phyloP scores from a whole-genome alignment of 2,888 invertebrate species.

The Athalia rosae region DNA sequence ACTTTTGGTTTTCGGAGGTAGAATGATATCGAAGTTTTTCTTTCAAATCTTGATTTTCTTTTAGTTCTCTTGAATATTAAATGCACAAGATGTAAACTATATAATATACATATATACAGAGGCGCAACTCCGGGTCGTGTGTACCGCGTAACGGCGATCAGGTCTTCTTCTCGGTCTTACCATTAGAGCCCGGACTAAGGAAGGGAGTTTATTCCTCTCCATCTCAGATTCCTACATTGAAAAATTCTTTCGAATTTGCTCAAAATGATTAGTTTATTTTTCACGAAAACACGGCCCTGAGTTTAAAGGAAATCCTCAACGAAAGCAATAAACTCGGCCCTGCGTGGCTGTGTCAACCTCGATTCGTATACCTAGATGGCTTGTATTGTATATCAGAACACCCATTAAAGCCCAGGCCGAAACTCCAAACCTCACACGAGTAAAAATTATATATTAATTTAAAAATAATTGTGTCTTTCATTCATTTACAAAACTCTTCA shows the following conservation, averaged over 20 bases:
- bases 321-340: slow-evolving; percentile 59
- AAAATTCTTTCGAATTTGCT: slow-evolving; percentile 56
- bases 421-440: slow-evolving; percentile 66
- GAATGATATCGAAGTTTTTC: too few relatives aligned
- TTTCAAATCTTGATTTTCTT: too few relatives aligned
- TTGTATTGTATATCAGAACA: slow-evolving; percentile 70
- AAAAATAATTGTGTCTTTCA: slow-evolving; percentile 63
- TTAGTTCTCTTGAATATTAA: too few relatives aligned
- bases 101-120: too few relatives aligned
- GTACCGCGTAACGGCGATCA: too few relatives aligned
- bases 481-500: slow-evolving; percentile 6
- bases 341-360: slow-evolving; percentile 62
- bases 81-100: too few relatives aligned
- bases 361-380: slow-evolving; percentile 70
- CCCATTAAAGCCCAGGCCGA: slow-evolving; percentile 53
- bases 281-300: slow-evolving; percentile 55
- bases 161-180: too few relatives aligned
- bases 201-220: too few relatives aligned
- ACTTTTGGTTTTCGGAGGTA: too few relatives aligned
- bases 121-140: too few relatives aligned
- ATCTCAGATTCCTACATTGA: not conserved
- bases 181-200: too few relatives aligned
- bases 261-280: slow-evolving; percentile 54
- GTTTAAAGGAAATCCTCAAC: slow-evolving; percentile 54
- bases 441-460: slow-evolving; percentile 73